A percentile compares a stretch with the other conserved stretches of the same genome.
Conservation (phyloP, 2,113 vertebrate genomes). For the Seriola rivoliana region DNA sequence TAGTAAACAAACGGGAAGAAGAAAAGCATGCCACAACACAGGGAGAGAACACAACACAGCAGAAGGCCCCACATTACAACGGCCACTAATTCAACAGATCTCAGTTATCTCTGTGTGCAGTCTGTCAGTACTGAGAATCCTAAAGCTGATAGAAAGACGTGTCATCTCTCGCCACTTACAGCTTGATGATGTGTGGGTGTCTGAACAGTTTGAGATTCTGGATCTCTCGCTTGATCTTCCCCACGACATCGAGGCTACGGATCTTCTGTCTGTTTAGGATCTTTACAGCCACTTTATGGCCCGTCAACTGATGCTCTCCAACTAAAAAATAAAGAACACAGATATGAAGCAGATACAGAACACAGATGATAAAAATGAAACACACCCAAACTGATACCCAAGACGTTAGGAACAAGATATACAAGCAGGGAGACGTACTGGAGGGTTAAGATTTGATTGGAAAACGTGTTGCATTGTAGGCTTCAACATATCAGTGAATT, state of each 20-base stretch:
- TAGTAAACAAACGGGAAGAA: slow-evolving; percentile 61
- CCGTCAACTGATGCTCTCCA: slow-evolving; percentile 96
- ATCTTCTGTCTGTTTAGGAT: slow-evolving; percentile 99
- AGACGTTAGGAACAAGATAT: neutral
- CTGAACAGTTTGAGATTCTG: slow-evolving; percentile 99
- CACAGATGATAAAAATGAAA: neutral
- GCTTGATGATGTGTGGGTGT: slow-evolving; percentile 98
- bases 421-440: neutral
- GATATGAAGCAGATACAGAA: slow-evolving; percentile 42
- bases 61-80: slow-evolving; percentile 13
- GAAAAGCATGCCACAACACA: slow-evolving; percentile 42
- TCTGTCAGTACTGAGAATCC: slow-evolving; percentile 6
- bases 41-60: neutral
- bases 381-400: neutral
- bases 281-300: slow-evolving; percentile 99
- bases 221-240: slow-evolving; percentile 99
- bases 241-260: slow-evolving; percentile 98
- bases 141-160: neutral
- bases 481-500: neutral
- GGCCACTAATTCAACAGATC: neutral
- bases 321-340: slow-evolving; percentile 84
- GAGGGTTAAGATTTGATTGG: neutral
- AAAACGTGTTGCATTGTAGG: neutral
- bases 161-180: slow-evolving; percentile 87
- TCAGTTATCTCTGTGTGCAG: neutral